Evolutionary conservation across 92 coral and sea anemone genomes (phyloP), one percentile per base, ranked within the genome.

Genomic region (Pocillopora grandis): DNA sequence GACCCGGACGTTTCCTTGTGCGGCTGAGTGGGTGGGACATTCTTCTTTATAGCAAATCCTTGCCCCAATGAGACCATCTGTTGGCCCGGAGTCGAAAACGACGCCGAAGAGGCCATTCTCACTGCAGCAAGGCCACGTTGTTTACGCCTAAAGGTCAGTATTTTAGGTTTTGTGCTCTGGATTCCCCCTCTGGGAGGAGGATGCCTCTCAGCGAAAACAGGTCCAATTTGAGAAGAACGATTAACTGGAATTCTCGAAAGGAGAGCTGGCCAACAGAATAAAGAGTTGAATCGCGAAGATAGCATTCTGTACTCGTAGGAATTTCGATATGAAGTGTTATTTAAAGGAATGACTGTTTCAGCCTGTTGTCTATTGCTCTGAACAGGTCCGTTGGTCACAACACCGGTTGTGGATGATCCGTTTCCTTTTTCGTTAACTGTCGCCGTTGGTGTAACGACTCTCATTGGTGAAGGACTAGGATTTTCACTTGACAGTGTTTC

Each of bases 241-340:
- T 71, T 86, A 0, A 88, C 81, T 12, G 91, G 92, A 68, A 94
- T 84, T 76, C 79, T 91, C 10, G 95, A 87, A 86, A 96, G 81
- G 21, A 96, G 85, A 69, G 94, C 90, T 2, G 99, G 99, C 99
- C 99, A 96, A 69, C 92, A 84, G 77, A 96, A 96, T 18, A 96
- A 84, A 61, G 98, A 90, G 20, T 84, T 88, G 77, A 96, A 96
- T 59, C 99, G 95, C 31, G 92, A 85, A 18, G 90, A 79, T 60
- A 96, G 89, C 75, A 92, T 76, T 76, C 89, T 91, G 85, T 92
- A 94, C 55, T 91, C 91, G 58, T 80, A 63, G 13, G 98, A 76
- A 80, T 94, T 88, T 10, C 91, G 81, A 71, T 88, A 92, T n/a
- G 76, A 55, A 35, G 75, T 63, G 79, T 61, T 60, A 70, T 42